A percentile compares a stretch with the other conserved stretches of the same genome.
Conservation (phyloP, 2,888 invertebrate genomes). For the Pediacus dermestoides region DNA sequence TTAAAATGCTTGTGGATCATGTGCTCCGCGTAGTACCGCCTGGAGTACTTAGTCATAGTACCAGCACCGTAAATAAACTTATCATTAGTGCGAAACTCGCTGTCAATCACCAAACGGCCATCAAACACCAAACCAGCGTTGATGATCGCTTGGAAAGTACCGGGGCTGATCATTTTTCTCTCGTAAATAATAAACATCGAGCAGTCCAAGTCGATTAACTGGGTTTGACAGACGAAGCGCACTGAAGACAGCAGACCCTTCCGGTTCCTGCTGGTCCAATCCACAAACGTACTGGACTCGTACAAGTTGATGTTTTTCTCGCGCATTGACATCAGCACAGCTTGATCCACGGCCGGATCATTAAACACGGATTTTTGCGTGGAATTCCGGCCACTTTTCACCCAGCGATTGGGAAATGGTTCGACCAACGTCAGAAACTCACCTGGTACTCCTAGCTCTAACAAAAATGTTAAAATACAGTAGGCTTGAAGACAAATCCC, state of each 20-base stretch:
- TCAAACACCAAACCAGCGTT: conserved; percentile 42
- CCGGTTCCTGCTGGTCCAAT: conserved; percentile 50
- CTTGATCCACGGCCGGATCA: conserved; percentile 53
- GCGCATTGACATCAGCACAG: conserved; percentile 49
- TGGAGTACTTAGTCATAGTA: conserved; percentile 60
- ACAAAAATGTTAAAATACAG: conserved; percentile 61
- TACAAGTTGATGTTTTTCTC: conserved; percentile 50
- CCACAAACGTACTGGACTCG: conserved; percentile 55
- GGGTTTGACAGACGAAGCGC: conserved; percentile 53
- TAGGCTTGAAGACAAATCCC: conserved; percentile 65
- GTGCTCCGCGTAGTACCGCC: conserved; percentile 55
- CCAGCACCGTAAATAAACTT: conserved; percentile 64
- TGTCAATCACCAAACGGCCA: conserved; percentile 60
- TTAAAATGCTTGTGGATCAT: conserved; percentile 57
- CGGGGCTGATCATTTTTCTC: conserved; percentile 51
- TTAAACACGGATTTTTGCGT: conserved; percentile 38
- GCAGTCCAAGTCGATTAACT: conserved; percentile 52
- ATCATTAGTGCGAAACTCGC: conserved; percentile 63
- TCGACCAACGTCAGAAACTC: conserved; percentile 60
- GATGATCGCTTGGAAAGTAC: conserved; percentile 54
- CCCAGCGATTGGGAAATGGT: conserved; percentile 45
- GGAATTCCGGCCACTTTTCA: conserved; percentile 26
- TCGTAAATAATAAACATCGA: conserved; percentile 59
- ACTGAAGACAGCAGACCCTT: conserved; percentile 42
- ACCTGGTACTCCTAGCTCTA: conserved; percentile 57